phyloP scores from a whole-genome alignment of 2,113 vertebrate species.

The Dipodomys stephensi region DNA sequence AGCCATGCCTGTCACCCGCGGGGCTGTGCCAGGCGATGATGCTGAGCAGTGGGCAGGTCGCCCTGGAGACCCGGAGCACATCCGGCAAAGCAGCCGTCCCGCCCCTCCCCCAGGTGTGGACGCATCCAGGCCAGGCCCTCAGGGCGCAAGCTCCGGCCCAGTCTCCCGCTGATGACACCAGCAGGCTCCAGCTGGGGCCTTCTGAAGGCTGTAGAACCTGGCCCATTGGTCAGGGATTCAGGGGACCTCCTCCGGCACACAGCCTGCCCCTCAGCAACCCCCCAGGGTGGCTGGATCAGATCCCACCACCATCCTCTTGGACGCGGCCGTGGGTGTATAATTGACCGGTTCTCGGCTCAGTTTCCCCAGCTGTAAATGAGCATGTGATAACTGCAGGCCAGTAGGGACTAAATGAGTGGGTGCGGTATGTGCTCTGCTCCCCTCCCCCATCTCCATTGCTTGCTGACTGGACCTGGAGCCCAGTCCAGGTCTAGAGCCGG shows the following conservation, averaged over 20 bases:
- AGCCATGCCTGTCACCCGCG: neutral
- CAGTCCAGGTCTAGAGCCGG: neutral
- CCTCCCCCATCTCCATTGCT: no score
- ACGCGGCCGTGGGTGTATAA: neutral
- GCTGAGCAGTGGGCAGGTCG: neutral
- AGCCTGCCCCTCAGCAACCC: no score
- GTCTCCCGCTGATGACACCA: neutral
- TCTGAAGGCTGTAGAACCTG: neutral
- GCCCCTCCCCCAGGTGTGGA: neutral
- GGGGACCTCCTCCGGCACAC: neutral
- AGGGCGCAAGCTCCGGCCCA: neutral
- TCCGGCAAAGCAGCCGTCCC: neutral
- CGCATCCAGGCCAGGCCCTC: neutral
- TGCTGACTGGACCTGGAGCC: neutral
- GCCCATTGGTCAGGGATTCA: neutral
- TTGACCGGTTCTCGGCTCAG: neutral
- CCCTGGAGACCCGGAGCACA: neutral
- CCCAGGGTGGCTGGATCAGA: no score
- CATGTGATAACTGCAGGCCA: rapidly evolving
- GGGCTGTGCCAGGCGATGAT: neutral
- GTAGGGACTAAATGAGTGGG: no score
- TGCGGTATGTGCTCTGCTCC: no score
- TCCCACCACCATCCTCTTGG: neutral
- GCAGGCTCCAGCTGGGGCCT: neutral
- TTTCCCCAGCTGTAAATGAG: neutral